These are phyloP conservation scores for Podarcis cretensis DNA, from an alignment of 2,113 vertebrate species.

Conservation along the genomic window DNA sequence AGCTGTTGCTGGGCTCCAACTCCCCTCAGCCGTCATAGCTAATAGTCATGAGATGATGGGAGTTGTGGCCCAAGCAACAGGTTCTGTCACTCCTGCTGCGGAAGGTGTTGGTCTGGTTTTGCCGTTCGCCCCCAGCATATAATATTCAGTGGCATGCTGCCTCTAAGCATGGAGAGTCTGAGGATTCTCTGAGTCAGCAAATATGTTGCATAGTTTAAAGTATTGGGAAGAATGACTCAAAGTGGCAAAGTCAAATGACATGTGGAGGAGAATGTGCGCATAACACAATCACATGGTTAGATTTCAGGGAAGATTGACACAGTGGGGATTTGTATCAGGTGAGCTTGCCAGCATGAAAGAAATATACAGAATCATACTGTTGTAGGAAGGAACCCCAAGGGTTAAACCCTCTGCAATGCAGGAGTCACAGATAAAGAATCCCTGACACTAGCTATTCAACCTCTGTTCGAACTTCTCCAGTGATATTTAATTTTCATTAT, in stretches of 20 bases:
- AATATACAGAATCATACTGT: too few relatives aligned
- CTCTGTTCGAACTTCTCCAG: too few relatives aligned
- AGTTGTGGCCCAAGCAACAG: too few relatives aligned
- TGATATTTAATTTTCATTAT: too few relatives aligned
- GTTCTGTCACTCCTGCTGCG: too few relatives aligned
- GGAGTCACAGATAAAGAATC: too few relatives aligned
- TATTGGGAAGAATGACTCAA: not conserved
- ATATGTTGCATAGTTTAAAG: not conserved
- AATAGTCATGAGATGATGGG: too few relatives aligned
- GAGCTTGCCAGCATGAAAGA: not conserved
- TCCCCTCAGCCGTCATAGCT: too few relatives aligned
- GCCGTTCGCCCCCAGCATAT: not conserved
- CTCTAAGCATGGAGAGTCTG: not conserved
- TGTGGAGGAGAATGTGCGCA: not conserved
- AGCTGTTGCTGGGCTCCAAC: too few relatives aligned
- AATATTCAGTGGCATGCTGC: not conserved
- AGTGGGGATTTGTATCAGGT: not conserved
- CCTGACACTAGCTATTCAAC: too few relatives aligned
- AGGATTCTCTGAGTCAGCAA: not conserved
- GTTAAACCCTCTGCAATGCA: too few relatives aligned
- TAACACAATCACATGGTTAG: not conserved
- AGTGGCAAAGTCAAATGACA: not conserved
- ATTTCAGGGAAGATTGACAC: not conserved
- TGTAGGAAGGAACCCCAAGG: not conserved
- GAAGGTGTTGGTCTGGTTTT: not conserved